Base-by-base conservation (phyloP, 1,140 invertebrate genomes). In the Cataglyphis hispanica region DNA sequence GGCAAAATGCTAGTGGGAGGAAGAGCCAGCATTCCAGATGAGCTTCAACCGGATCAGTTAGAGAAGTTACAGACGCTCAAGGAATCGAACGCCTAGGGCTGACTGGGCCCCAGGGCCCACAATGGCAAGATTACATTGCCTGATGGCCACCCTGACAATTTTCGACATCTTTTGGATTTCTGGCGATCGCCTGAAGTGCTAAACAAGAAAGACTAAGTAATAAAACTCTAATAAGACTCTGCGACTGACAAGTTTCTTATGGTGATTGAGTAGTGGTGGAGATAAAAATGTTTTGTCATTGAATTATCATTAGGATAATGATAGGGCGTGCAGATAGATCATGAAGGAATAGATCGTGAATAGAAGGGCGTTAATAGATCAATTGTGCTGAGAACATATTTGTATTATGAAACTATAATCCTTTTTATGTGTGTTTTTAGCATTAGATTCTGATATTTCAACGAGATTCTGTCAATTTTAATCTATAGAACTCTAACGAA, bases 11-110 rank as follows among this genome's bases (percentile, higher is more conserved):
- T 97, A 2, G 96, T 97, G 7, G 97, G 97, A 50, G 97, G 97
- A 53, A 95, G 97, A 27, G 97, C 97, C 34, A 97, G 97, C 88
- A 98, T 98, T 92, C 98, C 98, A 10, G 97, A 98, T 91, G 98
- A 98, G 93, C 95, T 98, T 64, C 97, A 98, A 92, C 97, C 97
- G 2, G 97, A 98, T 91, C 98, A 98, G 94, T 95, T 98, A 86
- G 98, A 97, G 37, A 96, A 97, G 92, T 96, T 98, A 43, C 97
- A 98, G 92, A 97, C 97, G 92, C 95, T 98, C 22, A 98, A 98
- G 94, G 98, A 98, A 94, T 98, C 98, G 76, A 98, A 98, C 94
- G 98, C 98, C 95, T 98, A 97, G 94, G 93, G 93, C 90, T 93
- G 92, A 93, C 92, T 92, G 88, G 90, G 92, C 93, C 94, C 94